Evolutionary conservation across 2,113 vertebrate genomes (phyloP), one percentile per base, ranked within the genome.

Genomic region (Epinephelus moara): DNA sequence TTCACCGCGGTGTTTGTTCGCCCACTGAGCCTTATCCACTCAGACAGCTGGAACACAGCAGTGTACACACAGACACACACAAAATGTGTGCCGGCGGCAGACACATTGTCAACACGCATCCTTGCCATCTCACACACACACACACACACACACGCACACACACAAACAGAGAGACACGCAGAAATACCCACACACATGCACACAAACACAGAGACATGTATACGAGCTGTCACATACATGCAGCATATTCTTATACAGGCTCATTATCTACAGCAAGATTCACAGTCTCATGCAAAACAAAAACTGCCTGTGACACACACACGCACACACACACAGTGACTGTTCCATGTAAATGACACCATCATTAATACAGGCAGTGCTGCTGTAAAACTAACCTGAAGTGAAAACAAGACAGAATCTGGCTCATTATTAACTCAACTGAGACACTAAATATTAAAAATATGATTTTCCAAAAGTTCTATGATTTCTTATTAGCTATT

Each of bases 21-120:
- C 82, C 81, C 82, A 78, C 75, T 87, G 88, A 90, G 79, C 57
- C 68, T 92, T 82, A 93, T 93, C 80, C 86, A 77, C 50, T 87
- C 86, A 77, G 92, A 94, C 92, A 92, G 90, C 91, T 83, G 86
- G 82, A 85, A 73, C 89, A 85, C 75, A 83, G 71, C 82, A 82
- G 64, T 80, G 87, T 85, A 85, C 85, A 87, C 80, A 89, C 59
- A 84, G 70, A 83, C 80, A 57, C 73, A 85, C 62, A 73, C 56
- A 52, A 75, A 85, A 72, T 83, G 75, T 70, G 74, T 70, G 66
- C 69, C n/a, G 0, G 30, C 57, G 0, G 30, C 61, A 79, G 71
- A 81, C 79, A 83, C 87, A 68, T 23, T 78, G 80, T 81, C 85
- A 87, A 81, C 85, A 80, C 4, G 21, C 33, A 62, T 72, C 72